Percentiles rank a stretch among this genome's conserved stretches.
These are phyloP conservation scores for Dermatemys mawii DNA, from an alignment of 2,113 vertebrate genomes.

Conservation along the genomic window DNA sequence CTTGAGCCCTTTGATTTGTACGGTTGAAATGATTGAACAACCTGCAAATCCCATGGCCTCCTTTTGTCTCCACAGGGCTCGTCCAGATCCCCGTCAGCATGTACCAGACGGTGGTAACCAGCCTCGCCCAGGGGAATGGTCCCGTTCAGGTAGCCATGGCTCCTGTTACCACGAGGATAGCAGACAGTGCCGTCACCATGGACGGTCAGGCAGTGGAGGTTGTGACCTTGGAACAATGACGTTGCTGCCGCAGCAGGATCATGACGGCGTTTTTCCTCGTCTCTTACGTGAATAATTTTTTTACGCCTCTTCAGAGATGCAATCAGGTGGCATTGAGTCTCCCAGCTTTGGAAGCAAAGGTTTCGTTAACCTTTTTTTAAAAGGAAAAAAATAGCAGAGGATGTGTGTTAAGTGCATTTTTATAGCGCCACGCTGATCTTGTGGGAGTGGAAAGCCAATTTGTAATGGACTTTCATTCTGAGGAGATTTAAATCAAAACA, in stretches of 20 bases:
- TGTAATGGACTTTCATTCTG: conserved; percentile 65
- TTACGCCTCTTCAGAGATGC: conserved; percentile 75
- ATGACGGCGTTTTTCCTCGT: conserved; percentile 36
- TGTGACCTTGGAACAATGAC: conserved; percentile 95
- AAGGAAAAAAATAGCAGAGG: conserved; percentile 1
- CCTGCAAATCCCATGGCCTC: background rate
- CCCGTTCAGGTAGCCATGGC: conserved; percentile 98
- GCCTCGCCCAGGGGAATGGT: conserved; percentile 95
- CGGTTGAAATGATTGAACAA: background rate
- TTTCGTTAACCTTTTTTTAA: conserved; percentile 51
- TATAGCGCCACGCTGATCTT: conserved; percentile 56
- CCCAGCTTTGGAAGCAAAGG: conserved; percentile 69
- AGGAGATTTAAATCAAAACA: conserved; percentile 19
- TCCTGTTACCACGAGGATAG: conserved; percentile 91
- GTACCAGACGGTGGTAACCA: conserved; percentile 99
- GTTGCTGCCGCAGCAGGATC: background rate
- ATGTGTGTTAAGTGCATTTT: conserved; percentile 54
- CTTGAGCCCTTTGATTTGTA: background rate
- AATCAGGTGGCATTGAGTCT: conserved; percentile 76
- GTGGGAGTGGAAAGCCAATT: conserved; percentile 64
- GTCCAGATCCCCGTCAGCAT: conserved; percentile 98
- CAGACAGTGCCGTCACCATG: conserved; percentile 92
- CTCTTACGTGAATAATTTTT: conserved; percentile 49
- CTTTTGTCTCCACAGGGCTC: conserved; percentile 81
- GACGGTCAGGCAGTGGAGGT: conserved; percentile 97